Base-by-base conservation (phyloP, 2,797 vertebrate genomes). In the Alosa sapidissima region DNA sequence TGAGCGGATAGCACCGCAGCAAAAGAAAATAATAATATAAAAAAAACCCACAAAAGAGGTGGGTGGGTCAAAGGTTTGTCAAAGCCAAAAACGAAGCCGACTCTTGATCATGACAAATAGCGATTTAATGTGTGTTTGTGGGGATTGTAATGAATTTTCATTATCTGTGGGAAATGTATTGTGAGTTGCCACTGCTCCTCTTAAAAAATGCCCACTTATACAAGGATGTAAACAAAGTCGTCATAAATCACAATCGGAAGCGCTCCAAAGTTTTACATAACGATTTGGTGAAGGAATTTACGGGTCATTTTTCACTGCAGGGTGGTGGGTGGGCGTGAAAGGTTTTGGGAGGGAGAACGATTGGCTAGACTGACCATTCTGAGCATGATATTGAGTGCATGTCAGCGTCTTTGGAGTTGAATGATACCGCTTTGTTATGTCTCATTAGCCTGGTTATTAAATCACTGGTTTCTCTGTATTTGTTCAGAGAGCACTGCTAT, bases 61-160 rank as follows among this genome's bases (percentile, higher is more conserved):
- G 72, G 72, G 72, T 78, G 72, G 72, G 72, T 78, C 72, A 47
- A 78, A 78, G 72, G 72, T 78, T 78, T 78, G 72, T 78, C 72
- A 47, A 47, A 78, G 72, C 72, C 72, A 47, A 78, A 78, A 47
- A 21, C 45, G 72, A 78, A 78, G 41, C 72, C 72, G 13, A 78
- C 72, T 47, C 72, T 47, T 78, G 68, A 78, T 78, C 72, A 78
- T 78, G 72, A 78, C 41, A 47, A 78, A 78, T 78, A 47, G 36
- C 72, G 8, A 41, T 78, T 78, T 47, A 78, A 78, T 78, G 41
- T 78, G 72, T 78, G 72, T 19, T 78, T 47, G 72, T 16, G 16
- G 72, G 16, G 54, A 51, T 14, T 78, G 72, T 36, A 45, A 78
- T 78, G 72, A 78, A 78, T 78, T 78, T 78, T 78, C 72, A 78